Conservation (phyloP, 1,140 invertebrate species). For the Scaptomyza montana region DNA sequence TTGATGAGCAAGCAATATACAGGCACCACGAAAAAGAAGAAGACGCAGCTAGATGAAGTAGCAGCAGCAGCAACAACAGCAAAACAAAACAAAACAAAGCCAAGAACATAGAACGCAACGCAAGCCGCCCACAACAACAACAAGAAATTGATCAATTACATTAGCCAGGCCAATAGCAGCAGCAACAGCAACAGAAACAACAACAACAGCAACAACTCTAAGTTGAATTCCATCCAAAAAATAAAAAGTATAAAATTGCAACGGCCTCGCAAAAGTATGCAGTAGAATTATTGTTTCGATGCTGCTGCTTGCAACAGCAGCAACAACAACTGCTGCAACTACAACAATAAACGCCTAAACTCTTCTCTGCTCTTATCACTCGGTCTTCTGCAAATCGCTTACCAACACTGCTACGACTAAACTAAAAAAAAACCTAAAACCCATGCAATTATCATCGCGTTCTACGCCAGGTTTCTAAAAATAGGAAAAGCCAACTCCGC, state of each 20-base stretch:
- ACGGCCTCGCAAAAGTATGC: slow-evolving; percentile 42
- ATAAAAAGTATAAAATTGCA: slow-evolving; percentile 4
- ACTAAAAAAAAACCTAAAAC: not conserved
- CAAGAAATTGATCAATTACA: slow-evolving; percentile 29
- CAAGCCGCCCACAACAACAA: slow-evolving; percentile 72
- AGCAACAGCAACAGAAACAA: slow-evolving; percentile 1
- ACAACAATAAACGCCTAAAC: not conserved
- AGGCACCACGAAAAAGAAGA: slow-evolving; percentile 15
- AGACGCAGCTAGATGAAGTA: slow-evolving; percentile 12
- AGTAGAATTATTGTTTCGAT: slow-evolving; percentile 13
- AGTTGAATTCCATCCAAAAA: slow-evolving; percentile 71
- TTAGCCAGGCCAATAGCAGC: slow-evolving; percentile 11
- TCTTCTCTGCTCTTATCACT: not conserved
- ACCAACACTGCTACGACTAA: slow-evolving; percentile 1
- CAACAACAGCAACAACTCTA: slow-evolving; percentile 41
- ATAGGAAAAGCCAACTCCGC: not conserved
- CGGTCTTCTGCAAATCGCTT: not conserved
- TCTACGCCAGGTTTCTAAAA: slow-evolving; percentile 43
- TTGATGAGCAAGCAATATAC: slow-evolving; percentile 29
- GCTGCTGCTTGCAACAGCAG: slow-evolving; percentile 17
- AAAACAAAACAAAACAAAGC: slow-evolving; percentile 9
- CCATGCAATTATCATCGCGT: slow-evolving; percentile 33
- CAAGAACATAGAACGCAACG: slow-evolving; percentile 59
- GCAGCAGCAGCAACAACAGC: slow-evolving; percentile 2
- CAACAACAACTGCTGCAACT: not conserved